Base-by-base conservation (phyloP, 2,888 invertebrate species). In the Hirtodrosophila cameraria region DNA sequence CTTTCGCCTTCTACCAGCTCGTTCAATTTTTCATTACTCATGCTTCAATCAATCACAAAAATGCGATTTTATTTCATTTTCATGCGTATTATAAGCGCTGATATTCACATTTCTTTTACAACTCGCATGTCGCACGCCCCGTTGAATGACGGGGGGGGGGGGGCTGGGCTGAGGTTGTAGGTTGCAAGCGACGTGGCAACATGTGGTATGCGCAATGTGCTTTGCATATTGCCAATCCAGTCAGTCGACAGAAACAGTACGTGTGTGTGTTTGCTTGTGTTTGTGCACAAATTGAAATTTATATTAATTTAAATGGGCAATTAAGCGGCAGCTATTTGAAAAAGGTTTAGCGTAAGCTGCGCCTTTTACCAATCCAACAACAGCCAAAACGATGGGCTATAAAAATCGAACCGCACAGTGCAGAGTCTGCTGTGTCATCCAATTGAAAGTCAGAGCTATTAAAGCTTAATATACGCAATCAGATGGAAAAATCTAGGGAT, bases 21-120 rank as follows among this genome's bases (percentile, higher is more conserved):
- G 61, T 70, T 80, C 80, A 86, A 86, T 86, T 87, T 87, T 77
- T 76, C 76, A 86, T 88, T 88, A 80, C 80, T 87, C 81, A 88
- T 78, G 86, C 88, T 87, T 88, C 86, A 88, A 88, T 86, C 86
- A 88, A 86, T 86, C 86, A 87, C 76, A 81, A 79, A 87, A 83
- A 82, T 83, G 72, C 82, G 81, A 85, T 86, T 86, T 84, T 81
- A 86, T 82, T 86, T 84, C 82, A 84, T 84, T 86, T 86, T 84
- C 75, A 83, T 81, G 86, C 85, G 86, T 86, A 77, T 82, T 84
- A 81, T 78, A 73, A 84, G 75, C 85, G 78, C 67, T 69, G 85
- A 86, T 84, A 82, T 69, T 60, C 65, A 63, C 72, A 66, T 80
- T 86, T 84, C 84, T 84, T 74, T 80, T 68, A 80, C 81, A 72